phyloP scores from a whole-genome alignment of 2,888 invertebrate genomes.

The Syrista parreyssii region DNA sequence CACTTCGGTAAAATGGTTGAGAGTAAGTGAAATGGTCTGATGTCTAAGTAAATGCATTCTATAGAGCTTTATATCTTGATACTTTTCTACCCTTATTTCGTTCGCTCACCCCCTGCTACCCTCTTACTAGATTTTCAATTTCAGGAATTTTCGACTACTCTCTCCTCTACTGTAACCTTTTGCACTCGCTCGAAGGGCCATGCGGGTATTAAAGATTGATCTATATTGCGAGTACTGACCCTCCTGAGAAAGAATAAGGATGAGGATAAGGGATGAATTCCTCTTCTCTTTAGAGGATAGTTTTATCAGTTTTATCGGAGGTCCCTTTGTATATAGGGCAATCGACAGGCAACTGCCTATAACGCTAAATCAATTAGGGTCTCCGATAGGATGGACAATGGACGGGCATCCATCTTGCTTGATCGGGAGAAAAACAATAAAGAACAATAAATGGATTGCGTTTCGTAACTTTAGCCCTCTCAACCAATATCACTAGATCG shows the following conservation, averaged over 20 bases:
- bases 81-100: neutral
- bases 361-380: slow-evolving; percentile 23
- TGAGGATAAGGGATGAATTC: neutral
- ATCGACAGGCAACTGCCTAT: neutral
- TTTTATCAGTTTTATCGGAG: neutral
- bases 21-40: neutral
- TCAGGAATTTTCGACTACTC: neutral
- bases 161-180: neutral
- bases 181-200: neutral
- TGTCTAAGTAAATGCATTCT: neutral
- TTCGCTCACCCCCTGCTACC: neutral
- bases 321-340: neutral
- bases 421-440: slow-evolving; percentile 17
- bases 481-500: slow-evolving; percentile 18
- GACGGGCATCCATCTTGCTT: slow-evolving; percentile 15
- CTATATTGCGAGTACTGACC: neutral
- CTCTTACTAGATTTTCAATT: neutral
- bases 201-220: neutral
- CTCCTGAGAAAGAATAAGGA: neutral
- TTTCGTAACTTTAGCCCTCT: slow-evolving; percentile 19
- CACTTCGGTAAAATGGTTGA: neutral
- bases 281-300: neutral
- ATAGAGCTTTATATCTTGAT: neutral
- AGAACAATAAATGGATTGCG: slow-evolving; percentile 23
- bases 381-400: slow-evolving; percentile 9